These are phyloP conservation scores for Drosophila recens DNA, from an alignment of 2,888 invertebrate species.

Conservation along the genomic window DNA sequence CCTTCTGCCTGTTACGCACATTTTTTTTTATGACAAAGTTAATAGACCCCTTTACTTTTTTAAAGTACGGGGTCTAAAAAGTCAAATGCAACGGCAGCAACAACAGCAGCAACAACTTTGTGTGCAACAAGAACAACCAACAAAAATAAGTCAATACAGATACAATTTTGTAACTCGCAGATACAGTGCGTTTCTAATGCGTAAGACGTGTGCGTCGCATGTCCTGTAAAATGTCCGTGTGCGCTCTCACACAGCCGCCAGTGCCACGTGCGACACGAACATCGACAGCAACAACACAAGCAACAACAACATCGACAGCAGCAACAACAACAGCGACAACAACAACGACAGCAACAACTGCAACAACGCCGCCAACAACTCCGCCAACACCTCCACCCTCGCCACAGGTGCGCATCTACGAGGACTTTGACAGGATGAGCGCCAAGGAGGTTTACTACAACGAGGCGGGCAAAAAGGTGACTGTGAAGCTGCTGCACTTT, in stretches of 20 bases:
- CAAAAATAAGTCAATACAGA: too few species aligned
- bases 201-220: constrained; percentile 46
- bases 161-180: constrained; percentile 7
- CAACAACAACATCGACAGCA: constrained; percentile 17
- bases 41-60: too few species aligned
- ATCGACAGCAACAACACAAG: constrained; percentile 17
- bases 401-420: constrained; percentile 84
- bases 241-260: constrained; percentile 75
- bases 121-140: not conserved
- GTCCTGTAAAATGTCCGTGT: constrained; percentile 84
- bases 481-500: constrained; percentile 84
- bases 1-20: too few species aligned
- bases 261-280: constrained; percentile 43
- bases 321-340: not conserved
- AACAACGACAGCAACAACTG: not conserved
- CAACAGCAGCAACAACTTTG: constrained; percentile 10
- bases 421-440: constrained; percentile 86
- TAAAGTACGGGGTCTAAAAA: too few species aligned
- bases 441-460: constrained; percentile 85
- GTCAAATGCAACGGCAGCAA: constrained; percentile 20
- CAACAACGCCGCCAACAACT: constrained; percentile 12
- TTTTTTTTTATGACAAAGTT: too few species aligned
- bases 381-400: constrained; percentile 69
- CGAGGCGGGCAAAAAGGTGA: constrained; percentile 85
- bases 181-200: constrained; percentile 48